phyloP scores from a whole-genome alignment of 2,888 invertebrate genomes.

The Linnaemya tessellans region DNA sequence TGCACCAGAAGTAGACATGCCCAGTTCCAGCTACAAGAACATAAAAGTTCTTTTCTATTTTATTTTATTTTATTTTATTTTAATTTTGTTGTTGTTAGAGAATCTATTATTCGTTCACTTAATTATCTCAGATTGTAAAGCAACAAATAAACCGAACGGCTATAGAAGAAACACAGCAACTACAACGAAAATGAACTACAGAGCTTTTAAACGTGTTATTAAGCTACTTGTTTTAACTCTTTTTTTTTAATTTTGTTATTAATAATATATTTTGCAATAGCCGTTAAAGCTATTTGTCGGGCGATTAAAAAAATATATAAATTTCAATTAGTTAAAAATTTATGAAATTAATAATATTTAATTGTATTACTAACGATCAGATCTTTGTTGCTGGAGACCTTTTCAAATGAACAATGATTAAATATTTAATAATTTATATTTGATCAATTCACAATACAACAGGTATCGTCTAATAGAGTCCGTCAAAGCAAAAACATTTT shows the following conservation, averaged over 20 bases:
- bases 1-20: slow-evolving; percentile 75
- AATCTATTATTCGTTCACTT: slow-evolving; percentile 43
- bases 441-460: no score
- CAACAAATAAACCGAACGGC: slow-evolving; percentile 3
- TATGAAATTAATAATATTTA: neutral
- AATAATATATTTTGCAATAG: slow-evolving; percentile 11
- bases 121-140: slow-evolving; percentile 42
- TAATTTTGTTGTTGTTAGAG: no score
- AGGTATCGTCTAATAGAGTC: no score
- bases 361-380: neutral
- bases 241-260: slow-evolving; percentile 24
- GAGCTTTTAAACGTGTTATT: slow-evolving; percentile 22
- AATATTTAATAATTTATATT: no score
- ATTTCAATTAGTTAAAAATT: neutral
- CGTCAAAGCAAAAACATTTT: no score
- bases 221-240: slow-evolving; percentile 24
- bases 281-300: neutral
- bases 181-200: slow-evolving; percentile 3
- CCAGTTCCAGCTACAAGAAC: slow-evolving; percentile 65
- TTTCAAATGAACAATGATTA: neutral
- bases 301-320: slow-evolving; percentile 5
- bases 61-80: no score
- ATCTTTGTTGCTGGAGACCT: neutral
- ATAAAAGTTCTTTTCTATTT: slow-evolving; percentile 14
- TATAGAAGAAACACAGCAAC: neutral